Conservation (phyloP, 2,113 vertebrate species). For the Rhinopomastus cyanomelas region DNA sequence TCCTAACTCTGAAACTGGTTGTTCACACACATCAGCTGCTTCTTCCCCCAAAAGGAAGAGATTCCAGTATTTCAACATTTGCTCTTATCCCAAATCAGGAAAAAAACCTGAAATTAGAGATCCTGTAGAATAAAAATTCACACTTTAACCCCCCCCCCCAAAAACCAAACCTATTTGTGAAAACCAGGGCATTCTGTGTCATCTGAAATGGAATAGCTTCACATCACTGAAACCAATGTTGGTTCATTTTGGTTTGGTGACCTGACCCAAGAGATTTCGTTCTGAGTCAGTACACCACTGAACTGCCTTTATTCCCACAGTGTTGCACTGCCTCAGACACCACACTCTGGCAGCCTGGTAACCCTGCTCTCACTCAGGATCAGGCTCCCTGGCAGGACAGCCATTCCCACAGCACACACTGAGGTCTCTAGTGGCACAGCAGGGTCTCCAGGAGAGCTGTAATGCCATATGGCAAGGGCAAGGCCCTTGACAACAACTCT, state of each 20-base stretch:
- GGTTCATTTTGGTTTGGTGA: constrained; percentile 53
- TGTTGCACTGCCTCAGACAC: neutral
- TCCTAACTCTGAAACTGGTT: constrained; percentile 22
- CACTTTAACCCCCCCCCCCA: no score
- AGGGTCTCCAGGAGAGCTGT: neutral
- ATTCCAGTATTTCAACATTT: constrained; percentile 51
- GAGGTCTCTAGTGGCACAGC: neutral
- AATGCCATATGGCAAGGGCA: neutral
- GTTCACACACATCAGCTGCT: constrained; percentile 1
- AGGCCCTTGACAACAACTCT: neutral
- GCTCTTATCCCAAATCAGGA: neutral
- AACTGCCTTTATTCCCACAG: constrained; percentile 38
- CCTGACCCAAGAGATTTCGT: constrained; percentile 44
- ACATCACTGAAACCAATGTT: constrained; percentile 47
- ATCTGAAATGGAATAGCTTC: constrained; percentile 44
- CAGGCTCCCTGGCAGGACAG: neutral
- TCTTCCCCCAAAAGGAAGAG: constrained; percentile 14
- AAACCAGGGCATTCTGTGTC: neutral
- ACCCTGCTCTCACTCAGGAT: neutral
- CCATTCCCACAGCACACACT: neutral
- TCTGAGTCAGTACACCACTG: constrained; percentile 48
- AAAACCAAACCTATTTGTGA: neutral
- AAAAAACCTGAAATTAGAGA: constrained; percentile 39
- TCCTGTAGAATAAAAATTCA: constrained; percentile 22
- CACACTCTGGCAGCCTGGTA: neutral